Conservation (phyloP, 2,113 vertebrate species). For the Lanius ludovicianus region DNA sequence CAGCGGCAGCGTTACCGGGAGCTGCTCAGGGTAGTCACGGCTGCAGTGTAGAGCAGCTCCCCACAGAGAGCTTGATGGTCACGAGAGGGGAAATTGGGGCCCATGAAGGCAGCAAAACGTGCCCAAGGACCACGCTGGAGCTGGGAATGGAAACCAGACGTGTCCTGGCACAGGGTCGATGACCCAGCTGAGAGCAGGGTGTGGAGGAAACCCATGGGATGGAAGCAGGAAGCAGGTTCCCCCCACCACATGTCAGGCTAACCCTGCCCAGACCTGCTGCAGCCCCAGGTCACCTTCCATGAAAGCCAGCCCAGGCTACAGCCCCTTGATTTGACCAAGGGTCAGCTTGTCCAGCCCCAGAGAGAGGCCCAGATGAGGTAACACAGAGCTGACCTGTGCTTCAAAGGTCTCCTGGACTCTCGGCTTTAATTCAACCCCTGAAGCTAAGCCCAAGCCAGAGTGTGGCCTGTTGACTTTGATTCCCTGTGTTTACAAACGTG, state of each 20-base stretch:
- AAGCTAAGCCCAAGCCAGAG: neutral
- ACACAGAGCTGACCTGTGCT: neutral
- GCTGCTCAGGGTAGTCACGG: rapidly evolving
- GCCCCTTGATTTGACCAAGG: neutral
- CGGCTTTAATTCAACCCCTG: neutral
- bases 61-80: neutral
- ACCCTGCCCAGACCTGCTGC: neutral
- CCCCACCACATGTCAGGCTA: too few species aligned
- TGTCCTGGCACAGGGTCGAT: rapidly evolving
- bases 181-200: neutral
- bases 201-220: neutral
- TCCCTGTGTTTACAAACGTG: neutral
- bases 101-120: rapidly evolving
- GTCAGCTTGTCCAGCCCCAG: neutral
- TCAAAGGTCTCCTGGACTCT: neutral
- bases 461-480: rapidly evolving
- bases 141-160: neutral
- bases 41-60: neutral
- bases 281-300: too few species aligned
- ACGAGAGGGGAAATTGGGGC: neutral
- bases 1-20: rapidly evolving
- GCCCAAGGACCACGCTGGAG: neutral
- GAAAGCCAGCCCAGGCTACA: neutral
- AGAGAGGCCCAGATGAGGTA: neutral
- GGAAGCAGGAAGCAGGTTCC: neutral